Evolutionary conservation across 2,113 vertebrate species (phyloP).

Genomic region (Xyliphius kryptos): DNA sequence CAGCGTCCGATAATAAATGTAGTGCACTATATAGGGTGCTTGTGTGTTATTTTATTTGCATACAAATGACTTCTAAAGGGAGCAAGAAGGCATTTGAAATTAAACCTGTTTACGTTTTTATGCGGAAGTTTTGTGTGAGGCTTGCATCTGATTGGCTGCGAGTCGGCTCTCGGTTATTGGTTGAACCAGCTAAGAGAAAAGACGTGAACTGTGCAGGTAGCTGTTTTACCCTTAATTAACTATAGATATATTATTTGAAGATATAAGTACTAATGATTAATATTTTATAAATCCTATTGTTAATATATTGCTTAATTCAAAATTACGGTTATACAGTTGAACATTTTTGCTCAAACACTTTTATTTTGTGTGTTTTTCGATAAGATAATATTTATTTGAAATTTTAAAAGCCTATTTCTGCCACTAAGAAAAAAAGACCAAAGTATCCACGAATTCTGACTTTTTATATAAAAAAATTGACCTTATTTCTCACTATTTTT

Average conservation of each 20-base stretch:
- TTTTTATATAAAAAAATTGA: too few relatives aligned
- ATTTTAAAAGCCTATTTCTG: too few relatives aligned
- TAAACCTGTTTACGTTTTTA: neutral
- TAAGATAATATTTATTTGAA: too few relatives aligned
- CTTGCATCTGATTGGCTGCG: conserved; percentile 2
- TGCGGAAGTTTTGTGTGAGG: conserved; percentile 11
- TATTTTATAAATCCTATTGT: too few relatives aligned
- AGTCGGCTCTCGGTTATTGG: neutral
- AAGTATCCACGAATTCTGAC: too few relatives aligned
- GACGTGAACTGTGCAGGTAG: too few relatives aligned
- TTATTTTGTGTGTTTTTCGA: too few relatives aligned
- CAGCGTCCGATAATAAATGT: neutral
- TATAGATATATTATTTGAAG: neutral
- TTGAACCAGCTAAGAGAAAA: neutral
- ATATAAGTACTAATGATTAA: neutral
- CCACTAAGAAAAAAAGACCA: too few relatives aligned
- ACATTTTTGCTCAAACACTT: too few relatives aligned
- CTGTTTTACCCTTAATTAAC: neutral
- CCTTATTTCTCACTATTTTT: too few relatives aligned
- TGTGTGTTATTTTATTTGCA: neutral
- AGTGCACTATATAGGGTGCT: neutral
- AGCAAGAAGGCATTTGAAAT: neutral
- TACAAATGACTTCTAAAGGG: neutral
- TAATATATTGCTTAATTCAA: too few relatives aligned
- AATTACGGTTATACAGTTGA: too few relatives aligned